A percentile compares a stretch with the other conserved stretches of the same genome.
Evolutionary conservation across 2,113 vertebrate species (phyloP).

Genomic region (Cichladusa arquata): DNA sequence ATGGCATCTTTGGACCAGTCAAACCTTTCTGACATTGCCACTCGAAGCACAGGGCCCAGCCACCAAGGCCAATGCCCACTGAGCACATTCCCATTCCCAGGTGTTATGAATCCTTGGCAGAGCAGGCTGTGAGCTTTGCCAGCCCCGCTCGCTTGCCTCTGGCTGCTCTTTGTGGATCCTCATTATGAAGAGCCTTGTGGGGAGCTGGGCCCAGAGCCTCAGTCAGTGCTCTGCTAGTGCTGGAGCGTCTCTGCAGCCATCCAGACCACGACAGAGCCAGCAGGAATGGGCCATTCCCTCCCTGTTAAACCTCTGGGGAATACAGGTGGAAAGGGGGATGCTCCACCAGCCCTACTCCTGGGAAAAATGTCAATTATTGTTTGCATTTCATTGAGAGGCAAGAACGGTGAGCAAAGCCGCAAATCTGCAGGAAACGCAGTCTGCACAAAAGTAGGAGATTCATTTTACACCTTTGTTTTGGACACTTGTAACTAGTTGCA

Average conservation of each 20-base stretch:
- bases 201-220: not conserved
- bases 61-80: not conserved
- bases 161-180: not conserved
- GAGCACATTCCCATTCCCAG: accelerated
- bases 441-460: not conserved
- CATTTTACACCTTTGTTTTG: accelerated
- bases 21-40: not conserved
- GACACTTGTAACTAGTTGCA: not conserved
- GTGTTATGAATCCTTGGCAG: not conserved
- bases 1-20: not conserved
- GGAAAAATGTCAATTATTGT: not conserved
- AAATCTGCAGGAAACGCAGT: not conserved
- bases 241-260: not conserved
- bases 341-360: not conserved
- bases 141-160: accelerated
- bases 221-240: not conserved
- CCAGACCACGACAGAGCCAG: not conserved
- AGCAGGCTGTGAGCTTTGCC: not conserved
- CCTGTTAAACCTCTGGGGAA: not conserved
- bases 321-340: not conserved
- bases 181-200: not conserved
- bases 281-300: accelerated
- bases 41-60: not conserved
- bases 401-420: not conserved
- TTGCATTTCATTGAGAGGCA: not conserved